Percentiles rank a stretch among this genome's conserved stretches.
Conservation (phyloP, 2,888 invertebrate genomes). For the Ophraella communa region DNA sequence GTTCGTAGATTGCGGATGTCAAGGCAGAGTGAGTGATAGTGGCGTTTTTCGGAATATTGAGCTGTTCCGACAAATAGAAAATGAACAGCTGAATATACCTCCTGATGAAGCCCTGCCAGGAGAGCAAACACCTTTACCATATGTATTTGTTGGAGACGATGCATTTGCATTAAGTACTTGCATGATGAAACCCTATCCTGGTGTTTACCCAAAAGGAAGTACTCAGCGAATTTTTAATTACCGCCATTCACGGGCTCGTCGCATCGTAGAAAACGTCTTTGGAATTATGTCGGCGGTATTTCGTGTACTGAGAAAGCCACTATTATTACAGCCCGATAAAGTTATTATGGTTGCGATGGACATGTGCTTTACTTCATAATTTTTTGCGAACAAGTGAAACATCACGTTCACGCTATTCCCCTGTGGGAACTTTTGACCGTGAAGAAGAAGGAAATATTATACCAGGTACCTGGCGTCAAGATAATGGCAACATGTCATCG, state of each 20-base stretch:
- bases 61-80: slow-evolving; percentile 10
- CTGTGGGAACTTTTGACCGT: neutral
- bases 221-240: slow-evolving; percentile 33
- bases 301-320: too few relatives aligned
- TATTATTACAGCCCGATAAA: too few relatives aligned
- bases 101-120: neutral
- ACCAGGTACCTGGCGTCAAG: neutral
- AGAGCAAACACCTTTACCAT: neutral
- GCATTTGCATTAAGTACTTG: slow-evolving; percentile 33
- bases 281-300: too few relatives aligned
- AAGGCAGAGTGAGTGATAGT: slow-evolving; percentile 9
- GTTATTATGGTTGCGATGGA: neutral
- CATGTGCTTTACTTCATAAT: neutral
- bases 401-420: neutral
- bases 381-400: neutral
- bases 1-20: slow-evolving; percentile 37
- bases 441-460: neutral
- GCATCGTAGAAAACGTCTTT: too few relatives aligned
- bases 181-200: slow-evolving; percentile 27
- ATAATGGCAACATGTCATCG: neutral
- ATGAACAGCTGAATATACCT: neutral
- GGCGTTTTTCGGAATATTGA: slow-evolving; percentile 9
- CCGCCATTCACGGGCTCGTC: slow-evolving; percentile 24
- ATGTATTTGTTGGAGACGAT: slow-evolving; percentile 46
- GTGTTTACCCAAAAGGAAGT: slow-evolving; percentile 13